Base-by-base conservation (phyloP, 2,888 invertebrate species). In the Melikaiella ostensackeni region DNA sequence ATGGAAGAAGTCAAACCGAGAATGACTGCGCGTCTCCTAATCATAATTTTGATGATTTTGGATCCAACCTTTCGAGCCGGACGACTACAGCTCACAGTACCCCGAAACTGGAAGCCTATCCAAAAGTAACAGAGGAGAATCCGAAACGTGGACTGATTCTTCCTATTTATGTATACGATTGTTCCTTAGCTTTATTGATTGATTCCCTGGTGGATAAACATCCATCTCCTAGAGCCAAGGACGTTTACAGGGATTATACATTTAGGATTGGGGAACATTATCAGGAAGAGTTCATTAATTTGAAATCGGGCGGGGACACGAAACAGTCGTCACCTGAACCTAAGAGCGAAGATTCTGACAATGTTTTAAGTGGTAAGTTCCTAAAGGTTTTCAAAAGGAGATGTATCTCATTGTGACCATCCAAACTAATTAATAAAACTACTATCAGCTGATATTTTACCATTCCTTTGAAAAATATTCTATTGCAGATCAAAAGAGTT, bases 131-230 rank as follows among this genome's bases (percentile, higher is more conserved):
- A n/a, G 74, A 81, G 2, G 78, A 77, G 9, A 84, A 83, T 59
- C 79, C 77, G 7, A 87, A 87, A 55, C 84, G 84, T 0, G 84
- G 85, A 7, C 82, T 93, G 38, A 89, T 92, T 27, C 88, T 94
- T 59, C 95, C 95, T 0, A 90, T 95, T 76, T 95, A 95, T 86
- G 93, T 95, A n/a, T 95, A 95, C 86, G 94, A 95, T 87, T 95
- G 95, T 88, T 93, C 94, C 2, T 89, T 94, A 64, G 92, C 93
- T 33, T 90, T 93, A 78, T 88, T 95, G 50, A 94, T 94, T n/a
- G 93, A 94, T 81, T 92, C 93, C 0, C 91, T 94, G 57, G 89
- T 93, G 7, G 91, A 91, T 75, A 92, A 92, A 83, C 88, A 89
- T 19, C 87, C 88, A 8, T 88, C 86, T 13, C 87, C 90, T 3